Evolutionary conservation across 2,113 vertebrate species (phyloP).

Genomic region (Caranx melampygus): DNA sequence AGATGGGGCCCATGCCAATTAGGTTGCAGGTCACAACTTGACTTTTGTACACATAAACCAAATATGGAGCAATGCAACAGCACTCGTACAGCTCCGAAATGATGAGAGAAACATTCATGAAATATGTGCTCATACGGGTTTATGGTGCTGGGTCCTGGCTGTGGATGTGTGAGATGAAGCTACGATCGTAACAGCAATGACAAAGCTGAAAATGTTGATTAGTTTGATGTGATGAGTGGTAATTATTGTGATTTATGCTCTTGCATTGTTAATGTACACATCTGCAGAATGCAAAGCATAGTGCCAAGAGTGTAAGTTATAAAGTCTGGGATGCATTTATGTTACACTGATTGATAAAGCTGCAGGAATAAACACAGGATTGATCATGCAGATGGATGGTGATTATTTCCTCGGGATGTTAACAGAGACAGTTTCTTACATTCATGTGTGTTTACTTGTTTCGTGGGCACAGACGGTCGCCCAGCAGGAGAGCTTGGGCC

Average conservation of each 20-base stretch:
- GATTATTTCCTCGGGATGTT: slow-evolving; percentile 36
- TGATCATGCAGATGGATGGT: slow-evolving; percentile 16
- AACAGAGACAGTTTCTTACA: slow-evolving; percentile 24
- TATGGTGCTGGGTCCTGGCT: not conserved
- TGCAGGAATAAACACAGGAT: not conserved
- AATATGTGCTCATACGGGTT: not conserved
- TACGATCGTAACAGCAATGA: not conserved
- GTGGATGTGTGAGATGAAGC: not conserved
- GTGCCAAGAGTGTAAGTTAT: not conserved
- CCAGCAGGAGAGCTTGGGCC: slow-evolving; percentile 50
- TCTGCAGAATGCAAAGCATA: not conserved
- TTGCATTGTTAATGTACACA: not conserved
- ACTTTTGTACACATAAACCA: slow-evolving; percentile 17
- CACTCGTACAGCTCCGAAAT: not conserved
- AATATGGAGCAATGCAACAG: not conserved
- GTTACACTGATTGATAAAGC: not conserved
- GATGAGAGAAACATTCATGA: not conserved
- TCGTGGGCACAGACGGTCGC: slow-evolving; percentile 41
- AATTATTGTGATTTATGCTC: not conserved
- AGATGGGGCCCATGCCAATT: slow-evolving; percentile 13
- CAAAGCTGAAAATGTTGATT: slow-evolving; percentile 6
- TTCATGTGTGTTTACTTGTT: slow-evolving; percentile 42
- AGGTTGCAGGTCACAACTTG: no score
- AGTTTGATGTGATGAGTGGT: not conserved
- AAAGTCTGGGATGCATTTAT: not conserved